Percentiles rank a stretch among this genome's conserved stretches.
These are phyloP conservation scores for Colistium nudipinnis DNA, from an alignment of 2,113 vertebrate species.

Conservation along the genomic window DNA sequence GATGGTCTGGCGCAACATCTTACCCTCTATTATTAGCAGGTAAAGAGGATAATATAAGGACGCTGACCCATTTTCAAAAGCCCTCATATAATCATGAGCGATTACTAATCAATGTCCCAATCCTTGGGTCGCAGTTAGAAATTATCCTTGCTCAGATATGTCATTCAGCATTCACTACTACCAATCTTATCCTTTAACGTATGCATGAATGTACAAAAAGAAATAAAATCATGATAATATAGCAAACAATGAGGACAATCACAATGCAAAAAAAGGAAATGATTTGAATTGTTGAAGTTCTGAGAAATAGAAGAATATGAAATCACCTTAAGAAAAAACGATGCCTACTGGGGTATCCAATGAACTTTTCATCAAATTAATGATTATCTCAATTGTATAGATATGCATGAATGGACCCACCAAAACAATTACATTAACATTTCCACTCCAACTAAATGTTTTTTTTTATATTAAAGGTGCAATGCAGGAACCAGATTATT, in stretches of 20 bases:
- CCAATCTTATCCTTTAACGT: not conserved
- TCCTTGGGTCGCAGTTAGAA: slow-evolving; percentile 38
- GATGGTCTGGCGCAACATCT: slow-evolving; percentile 45
- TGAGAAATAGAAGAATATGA: not conserved
- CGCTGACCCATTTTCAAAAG: slow-evolving; percentile 62
- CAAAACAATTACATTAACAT: slow-evolving; percentile 8
- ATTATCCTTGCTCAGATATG: slow-evolving; percentile 18
- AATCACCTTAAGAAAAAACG: not conserved
- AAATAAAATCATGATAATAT: not conserved
- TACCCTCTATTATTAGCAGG: slow-evolving; percentile 57
- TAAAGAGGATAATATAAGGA: slow-evolving; percentile 66
- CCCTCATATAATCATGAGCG: slow-evolving; percentile 69
- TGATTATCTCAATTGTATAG: slow-evolving; percentile 10
- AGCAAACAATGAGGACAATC: not conserved
- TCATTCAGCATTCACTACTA: slow-evolving; percentile 24
- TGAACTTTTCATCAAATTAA: slow-evolving; percentile 11
- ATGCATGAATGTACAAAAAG: not conserved
- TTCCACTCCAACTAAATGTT: not conserved
- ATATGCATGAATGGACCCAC: not conserved
- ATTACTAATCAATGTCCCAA: slow-evolving; percentile 74
- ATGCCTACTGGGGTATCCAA: not conserved
- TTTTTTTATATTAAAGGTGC: not conserved
- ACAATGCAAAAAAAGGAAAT: not conserved
- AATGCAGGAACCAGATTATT: too few relatives aligned
- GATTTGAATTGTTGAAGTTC: not conserved